Evolutionary conservation across 2,113 vertebrate genomes (phyloP).

Genomic region (Nannospalax galili): DNA sequence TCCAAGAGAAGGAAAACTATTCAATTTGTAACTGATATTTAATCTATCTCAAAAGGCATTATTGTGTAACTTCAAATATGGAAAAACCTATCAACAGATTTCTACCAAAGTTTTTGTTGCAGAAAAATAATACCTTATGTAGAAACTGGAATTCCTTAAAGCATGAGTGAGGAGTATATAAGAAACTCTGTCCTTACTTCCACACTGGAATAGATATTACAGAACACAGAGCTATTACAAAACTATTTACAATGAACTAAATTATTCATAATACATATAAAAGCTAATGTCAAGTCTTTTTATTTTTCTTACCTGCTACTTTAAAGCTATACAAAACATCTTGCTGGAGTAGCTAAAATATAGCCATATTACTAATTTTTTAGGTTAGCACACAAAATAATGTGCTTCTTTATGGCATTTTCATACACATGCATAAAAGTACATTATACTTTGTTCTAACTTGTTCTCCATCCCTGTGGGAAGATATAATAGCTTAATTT

Average conservation of each 20-base stretch:
- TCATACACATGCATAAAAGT: not conserved
- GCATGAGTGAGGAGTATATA: constrained; percentile 47
- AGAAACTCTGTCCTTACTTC: constrained; percentile 14
- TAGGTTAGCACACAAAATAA: not conserved
- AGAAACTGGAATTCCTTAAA: constrained; percentile 23
- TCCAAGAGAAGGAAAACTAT: constrained; percentile 1
- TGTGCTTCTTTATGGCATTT: not conserved
- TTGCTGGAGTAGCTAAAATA: not conserved
- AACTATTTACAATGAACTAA: constrained; percentile 15
- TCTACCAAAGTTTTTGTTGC: constrained; percentile 28
- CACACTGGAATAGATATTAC: not conserved
- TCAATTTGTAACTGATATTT: not conserved
- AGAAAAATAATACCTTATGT: not conserved
- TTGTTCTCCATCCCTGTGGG: not conserved
- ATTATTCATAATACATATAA: not conserved
- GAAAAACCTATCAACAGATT: not conserved
- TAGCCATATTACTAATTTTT: not conserved
- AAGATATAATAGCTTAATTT: constrained; percentile 2
- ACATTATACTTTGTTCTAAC: not conserved
- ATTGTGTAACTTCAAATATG: constrained; percentile 30
- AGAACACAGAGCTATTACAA: not conserved
- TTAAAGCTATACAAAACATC: not conserved
- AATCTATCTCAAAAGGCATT: constrained; percentile 40
- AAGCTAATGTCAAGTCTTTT: constrained; percentile 20
- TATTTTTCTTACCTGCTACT: not conserved